These are phyloP conservation scores for Lapara coniferarum DNA, from an alignment of 2,888 invertebrate genomes.

Conservation along the genomic window DNA sequence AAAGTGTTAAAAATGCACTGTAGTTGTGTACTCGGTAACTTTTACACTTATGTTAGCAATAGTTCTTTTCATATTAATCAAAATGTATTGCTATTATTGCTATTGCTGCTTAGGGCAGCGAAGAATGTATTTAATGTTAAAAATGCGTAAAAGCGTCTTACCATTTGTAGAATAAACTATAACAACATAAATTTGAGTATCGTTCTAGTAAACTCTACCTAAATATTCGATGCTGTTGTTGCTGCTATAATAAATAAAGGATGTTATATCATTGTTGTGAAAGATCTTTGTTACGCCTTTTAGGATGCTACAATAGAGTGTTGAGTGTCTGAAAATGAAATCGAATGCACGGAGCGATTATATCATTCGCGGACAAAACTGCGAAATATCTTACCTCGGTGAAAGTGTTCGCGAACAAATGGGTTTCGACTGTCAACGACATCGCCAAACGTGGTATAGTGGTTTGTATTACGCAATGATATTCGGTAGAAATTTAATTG, in stretches of 20 bases:
- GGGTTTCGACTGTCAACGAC: slow-evolving; percentile 56
- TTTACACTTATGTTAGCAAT: background rate
- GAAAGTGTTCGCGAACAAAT: slow-evolving; percentile 64
- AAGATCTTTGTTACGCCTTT: background rate
- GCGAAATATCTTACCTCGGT: slow-evolving; percentile 60
- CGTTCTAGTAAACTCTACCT: too few species aligned
- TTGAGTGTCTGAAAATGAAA: slow-evolving; percentile 53
- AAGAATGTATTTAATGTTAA: too few species aligned
- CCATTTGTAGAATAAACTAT: too few species aligned
- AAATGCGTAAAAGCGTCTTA: too few species aligned
- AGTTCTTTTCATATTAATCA: too few species aligned
- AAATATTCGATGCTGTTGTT: background rate
- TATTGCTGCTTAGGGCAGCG: too few species aligned
- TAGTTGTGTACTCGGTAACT: too few species aligned
- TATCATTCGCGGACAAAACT: slow-evolving; percentile 58
- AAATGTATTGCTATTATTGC: too few species aligned
- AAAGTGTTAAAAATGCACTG: background rate
- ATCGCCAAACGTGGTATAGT: slow-evolving; percentile 16
- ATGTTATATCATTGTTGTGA: background rate
- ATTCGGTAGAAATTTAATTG: too few species aligned
- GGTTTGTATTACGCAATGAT: slow-evolving; percentile 21
- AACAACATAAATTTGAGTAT: too few species aligned
- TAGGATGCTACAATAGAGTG: slow-evolving; percentile 9
- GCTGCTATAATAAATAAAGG: background rate
- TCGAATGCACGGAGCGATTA: slow-evolving; percentile 51